Base-by-base conservation (phyloP, 2,888 invertebrate species). In the Aphidius colemani region DNA sequence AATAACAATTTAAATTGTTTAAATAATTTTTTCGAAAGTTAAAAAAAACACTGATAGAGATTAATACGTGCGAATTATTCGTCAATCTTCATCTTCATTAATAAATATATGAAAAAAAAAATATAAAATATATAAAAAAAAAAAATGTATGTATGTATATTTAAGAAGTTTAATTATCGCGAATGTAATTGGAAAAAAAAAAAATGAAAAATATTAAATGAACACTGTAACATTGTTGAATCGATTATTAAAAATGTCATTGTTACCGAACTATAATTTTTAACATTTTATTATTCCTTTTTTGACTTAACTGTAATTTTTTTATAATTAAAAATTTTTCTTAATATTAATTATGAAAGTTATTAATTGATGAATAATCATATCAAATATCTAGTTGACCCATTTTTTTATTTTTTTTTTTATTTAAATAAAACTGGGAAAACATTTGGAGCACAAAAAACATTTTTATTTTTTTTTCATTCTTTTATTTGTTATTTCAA, bases 181-280 rank as follows among this genome's bases (percentile, higher is more conserved):
- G 72, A 72, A 74, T 75, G 75, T 74, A 75, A 75, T 72, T 75
- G 72, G 73, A 71, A 70, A 65, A 70, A 73, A 65, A 61, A 49
- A 51, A 61, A n/a, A n/a, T n/a, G n/a, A n/a, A 50, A 53, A 63
- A 65, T 60, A 66, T 63, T 65, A 60, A 64, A 67, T 69, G 66
- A 67, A 70, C 70, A 70, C 66, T 70, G 70, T 70, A 70, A 70
- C 64, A 69, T 81, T 81, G 81, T 82, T 82, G 77, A 81, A 81
- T 74, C 76, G 77, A 77, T 81, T 81, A 82, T 82, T 82, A 82
- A 82, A 81, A 74, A 81, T 79, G 78, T 80, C 80, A 81, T 81
- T 82, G 82, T 82, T 82, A 82, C 79, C 75, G 77, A 82, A 81
- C 73, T 74, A 77, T 76, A 77, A 67, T 69, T 11, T 61, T 58